phyloP scores from a whole-genome alignment of 2,113 vertebrate species.

The Fregetta grallaria region DNA sequence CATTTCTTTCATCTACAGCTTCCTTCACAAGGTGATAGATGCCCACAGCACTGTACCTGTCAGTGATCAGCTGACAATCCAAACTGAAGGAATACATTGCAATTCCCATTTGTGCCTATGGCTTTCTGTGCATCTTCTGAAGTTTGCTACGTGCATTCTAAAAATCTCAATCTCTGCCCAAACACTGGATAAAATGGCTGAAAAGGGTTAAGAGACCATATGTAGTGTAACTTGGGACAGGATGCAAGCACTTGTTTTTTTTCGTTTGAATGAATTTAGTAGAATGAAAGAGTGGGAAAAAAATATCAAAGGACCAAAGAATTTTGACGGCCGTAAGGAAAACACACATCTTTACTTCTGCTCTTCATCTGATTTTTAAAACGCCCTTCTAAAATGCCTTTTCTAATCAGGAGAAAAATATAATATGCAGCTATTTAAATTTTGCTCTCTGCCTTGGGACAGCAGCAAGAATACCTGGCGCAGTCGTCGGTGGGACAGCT shows the following conservation, averaged over 20 bases:
- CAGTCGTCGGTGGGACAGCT: background rate
- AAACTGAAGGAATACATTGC: background rate
- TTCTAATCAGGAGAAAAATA: background rate
- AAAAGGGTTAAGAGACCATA: background rate
- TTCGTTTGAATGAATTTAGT: background rate
- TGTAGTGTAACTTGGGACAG: background rate
- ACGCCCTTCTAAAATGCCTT: background rate
- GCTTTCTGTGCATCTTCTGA: background rate
- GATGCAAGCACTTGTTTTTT: background rate
- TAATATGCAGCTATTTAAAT: background rate
- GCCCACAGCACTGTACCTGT: background rate
- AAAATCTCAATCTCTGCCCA: background rate
- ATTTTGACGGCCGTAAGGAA: background rate
- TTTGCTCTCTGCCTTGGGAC: background rate
- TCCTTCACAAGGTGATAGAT: background rate
- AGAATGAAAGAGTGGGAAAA: background rate
- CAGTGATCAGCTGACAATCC: background rate
- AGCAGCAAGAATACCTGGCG: background rate
- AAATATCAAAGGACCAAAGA: background rate
- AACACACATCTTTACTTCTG: background rate
- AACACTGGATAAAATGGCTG: background rate
- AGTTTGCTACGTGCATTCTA: background rate
- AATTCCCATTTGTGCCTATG: rapidly evolving
- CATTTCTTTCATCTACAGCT: background rate
- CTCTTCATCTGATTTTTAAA: background rate